Conservation (phyloP, 2,888 invertebrate species). For the Halocaridina rubra region DNA sequence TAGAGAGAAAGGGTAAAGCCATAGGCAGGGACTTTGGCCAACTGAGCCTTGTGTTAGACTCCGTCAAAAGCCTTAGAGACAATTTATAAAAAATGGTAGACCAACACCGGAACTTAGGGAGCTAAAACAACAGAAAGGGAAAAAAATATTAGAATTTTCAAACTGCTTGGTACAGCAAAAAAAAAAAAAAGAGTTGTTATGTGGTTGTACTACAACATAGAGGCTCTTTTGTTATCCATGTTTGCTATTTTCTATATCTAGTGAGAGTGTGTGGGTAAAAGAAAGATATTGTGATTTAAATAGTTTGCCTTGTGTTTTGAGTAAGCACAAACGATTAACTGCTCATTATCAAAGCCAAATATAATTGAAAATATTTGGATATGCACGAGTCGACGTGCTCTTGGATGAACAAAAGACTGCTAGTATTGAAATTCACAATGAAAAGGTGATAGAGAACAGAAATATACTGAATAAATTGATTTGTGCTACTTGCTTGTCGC, state of each 20-base stretch:
- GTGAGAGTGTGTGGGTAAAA: background rate
- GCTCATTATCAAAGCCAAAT: slow-evolving; percentile 2
- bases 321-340: background rate
- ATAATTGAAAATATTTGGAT: slow-evolving; percentile 3
- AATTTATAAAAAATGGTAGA: background rate
- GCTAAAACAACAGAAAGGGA: background rate
- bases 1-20: too few species aligned
- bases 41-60: too few species aligned
- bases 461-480: background rate
- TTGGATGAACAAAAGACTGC: background rate
- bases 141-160: background rate
- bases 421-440: background rate
- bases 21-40: too few species aligned
- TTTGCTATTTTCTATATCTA: background rate
- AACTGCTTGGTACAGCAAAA: background rate
- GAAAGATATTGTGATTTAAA: background rate
- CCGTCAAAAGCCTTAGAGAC: too few species aligned
- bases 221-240: background rate
- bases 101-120: background rate
- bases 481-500: background rate
- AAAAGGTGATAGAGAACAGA: background rate
- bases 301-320: background rate
- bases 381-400: background rate
- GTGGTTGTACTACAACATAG: background rate
- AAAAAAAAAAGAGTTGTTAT: too few species aligned